Conservation (phyloP, 1,140 invertebrate genomes). For the roundworm (Caenorhabditis elegans) region WBcel235 BX284603.4:10888501-10889000, state of each 20-base stretch:
- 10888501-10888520: too few relatives aligned
- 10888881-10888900: not conserved
- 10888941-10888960: not conserved
- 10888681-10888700: not conserved
- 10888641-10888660: too few relatives aligned
- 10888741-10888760: not conserved
- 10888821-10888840: not conserved
- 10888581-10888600: too few relatives aligned
- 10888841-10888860: not conserved
- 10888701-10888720: not conserved
- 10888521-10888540: too few relatives aligned
- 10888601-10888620: too few relatives aligned
- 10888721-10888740: not conserved
- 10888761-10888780: constrained; percentile 2
- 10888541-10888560: too few relatives aligned
- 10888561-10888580: too few relatives aligned
- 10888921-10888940: not conserved
- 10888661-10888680: not conserved
- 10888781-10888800: not conserved
- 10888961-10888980: not conserved
- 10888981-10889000: not conserved
- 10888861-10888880: not conserved
- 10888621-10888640: too few relatives aligned
- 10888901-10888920: not conserved
- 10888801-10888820: not conserved